Base-by-base conservation (phyloP, 2,888 invertebrate species). In the Lycaena phlaeas region DNA sequence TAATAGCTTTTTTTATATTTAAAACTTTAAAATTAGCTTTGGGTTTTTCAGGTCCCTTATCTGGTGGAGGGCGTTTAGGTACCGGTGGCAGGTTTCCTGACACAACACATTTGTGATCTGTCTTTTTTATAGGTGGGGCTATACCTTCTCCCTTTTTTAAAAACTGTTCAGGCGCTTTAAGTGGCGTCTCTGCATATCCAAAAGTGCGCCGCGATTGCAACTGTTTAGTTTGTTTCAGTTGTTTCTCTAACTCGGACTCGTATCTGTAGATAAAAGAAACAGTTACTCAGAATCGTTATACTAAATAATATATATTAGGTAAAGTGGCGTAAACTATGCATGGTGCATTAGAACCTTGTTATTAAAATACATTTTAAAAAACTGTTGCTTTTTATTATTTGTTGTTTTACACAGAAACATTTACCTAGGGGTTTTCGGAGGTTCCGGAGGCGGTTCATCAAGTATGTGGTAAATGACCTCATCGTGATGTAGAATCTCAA, bases 401-500 rank as follows among this genome's bases (percentile, higher is more conserved):
- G n/a, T n/a, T n/a, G n/a, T n/a, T n/a, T n/a, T n/a, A n/a, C n/a
- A n/a, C n/a, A n/a, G n/a, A n/a, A n/a, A 25, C 6, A 34, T 45
- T 9, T 61, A 84, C 85, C 82, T 85, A 27, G 87, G 86, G 2
- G 86, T 84, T 55, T 82, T 86, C 11, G 79, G 77, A 22, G 81
- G 74, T 29, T 74, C 71, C 29, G 78, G 76, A 17, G 75, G 72
- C 22, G 77, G 74, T 50, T 82, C 81, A 52, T 81, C 77, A 37
- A 87, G 78, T 45, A 88, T 85, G 39, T 87, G 82, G 53, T 88
- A 88, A 56, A 92, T 90, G 48, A 87, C 87, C 81, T 92, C 92
- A 58, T 90, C 65, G 53, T 91, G 90, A 22, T 87, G 59, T n/a
- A 86, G 77, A 53, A 91, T 88, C 61, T 87, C 84, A 28, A 90